Evolutionary conservation across 2,113 vertebrate genomes (phyloP).

Genomic region (Myodes glareolus): DNA sequence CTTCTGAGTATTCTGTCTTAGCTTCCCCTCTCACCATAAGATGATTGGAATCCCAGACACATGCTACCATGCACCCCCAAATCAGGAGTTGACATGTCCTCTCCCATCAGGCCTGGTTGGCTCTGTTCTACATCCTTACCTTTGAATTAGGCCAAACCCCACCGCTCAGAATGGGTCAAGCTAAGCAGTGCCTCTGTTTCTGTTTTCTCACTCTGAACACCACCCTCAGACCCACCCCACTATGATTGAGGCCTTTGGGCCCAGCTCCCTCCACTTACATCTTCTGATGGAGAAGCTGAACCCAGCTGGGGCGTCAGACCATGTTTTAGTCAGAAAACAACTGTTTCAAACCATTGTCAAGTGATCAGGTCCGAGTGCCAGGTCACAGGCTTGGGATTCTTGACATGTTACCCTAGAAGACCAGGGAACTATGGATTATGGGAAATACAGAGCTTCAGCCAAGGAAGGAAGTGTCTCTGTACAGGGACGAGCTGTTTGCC

Average conservation of each 20-base stretch:
- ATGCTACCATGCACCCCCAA: background rate
- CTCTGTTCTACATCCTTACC: background rate
- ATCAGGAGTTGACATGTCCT: background rate
- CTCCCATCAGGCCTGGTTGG: background rate
- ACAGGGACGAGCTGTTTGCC: background rate
- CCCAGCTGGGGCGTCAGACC: background rate
- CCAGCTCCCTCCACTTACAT: background rate
- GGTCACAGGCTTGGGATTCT: background rate
- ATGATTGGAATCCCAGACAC: background rate
- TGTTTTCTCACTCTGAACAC: background rate
- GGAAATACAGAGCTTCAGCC: background rate
- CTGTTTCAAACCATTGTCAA: background rate
- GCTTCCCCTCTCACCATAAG: background rate
- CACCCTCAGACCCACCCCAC: background rate
- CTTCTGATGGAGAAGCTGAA: background rate
- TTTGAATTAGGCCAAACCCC: background rate
- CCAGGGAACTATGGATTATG: background rate
- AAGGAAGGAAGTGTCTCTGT: background rate
- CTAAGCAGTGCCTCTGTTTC: background rate
- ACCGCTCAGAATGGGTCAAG: background rate
- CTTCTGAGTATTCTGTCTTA: background rate
- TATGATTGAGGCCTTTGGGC: background rate
- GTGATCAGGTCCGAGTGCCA: background rate
- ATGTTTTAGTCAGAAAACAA: slow-evolving; percentile 51
- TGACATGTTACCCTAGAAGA: background rate